Base-by-base conservation (phyloP, 2,113 vertebrate species). In the Stigmatopora nigra region DNA sequence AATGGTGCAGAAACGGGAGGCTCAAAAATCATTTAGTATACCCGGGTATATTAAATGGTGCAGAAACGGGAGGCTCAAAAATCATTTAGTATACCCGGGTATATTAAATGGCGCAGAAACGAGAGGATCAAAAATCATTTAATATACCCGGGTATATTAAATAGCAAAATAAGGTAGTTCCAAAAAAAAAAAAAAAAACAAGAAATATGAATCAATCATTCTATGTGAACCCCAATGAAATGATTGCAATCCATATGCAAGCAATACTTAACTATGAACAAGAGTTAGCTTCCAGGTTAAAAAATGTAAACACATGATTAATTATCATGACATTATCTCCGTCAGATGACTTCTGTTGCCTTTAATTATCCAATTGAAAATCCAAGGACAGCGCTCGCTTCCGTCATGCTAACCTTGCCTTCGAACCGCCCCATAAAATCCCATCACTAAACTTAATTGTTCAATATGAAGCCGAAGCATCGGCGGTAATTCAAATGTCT, bases 401-500 rank as follows among this genome's bases (percentile, higher is more conserved):
- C 75, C 78, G 69, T 72, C 75, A 68, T 68, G 73, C 81, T 82
- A 77, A 71, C 79, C 73, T 77, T 80, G 86, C 89, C 86, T 90
- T 81, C 82, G 86, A 88, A 89, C 84, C 79, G 78, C 82, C 87
- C 81, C 81, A 88, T 89, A 85, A 89, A 89, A 90, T 86, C 88
- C 85, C 84, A 89, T 88, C 69, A 83, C 84, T 80, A 76, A 78
- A 75, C 85, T 89, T 92, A 92, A 92, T 92, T 92, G 91, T 90
- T 90, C 85, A 87, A 90, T 90, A 91, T 89, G 86, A 91, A 90
- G 86, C 87, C 86, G 79, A 83, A 85, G 88, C 90, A 89, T 89
- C 81, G 80, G 82, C 87, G 84, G 86, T 89, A 89, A 91, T 91
- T 91, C 86, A 81, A 90, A 89, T 89, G 86, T 90, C 89, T 90